Percentiles rank a stretch among this genome's conserved stretches.
These are phyloP conservation scores for Coenobita brevimanus DNA, from an alignment of 1,140 invertebrate genomes.

Conservation along the genomic window DNA sequence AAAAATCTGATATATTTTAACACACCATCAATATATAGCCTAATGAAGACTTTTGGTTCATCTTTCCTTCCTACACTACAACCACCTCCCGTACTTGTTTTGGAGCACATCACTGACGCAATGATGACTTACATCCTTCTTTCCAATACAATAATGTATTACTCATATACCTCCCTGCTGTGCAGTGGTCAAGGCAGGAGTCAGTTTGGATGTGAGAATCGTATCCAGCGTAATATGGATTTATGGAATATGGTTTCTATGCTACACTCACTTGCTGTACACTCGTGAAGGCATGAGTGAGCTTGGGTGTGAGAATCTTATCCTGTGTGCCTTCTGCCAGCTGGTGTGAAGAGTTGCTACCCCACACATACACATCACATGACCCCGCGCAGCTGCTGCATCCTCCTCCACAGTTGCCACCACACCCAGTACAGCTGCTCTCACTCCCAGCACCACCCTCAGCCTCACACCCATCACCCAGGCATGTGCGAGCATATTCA, in stretches of 20 bases:
- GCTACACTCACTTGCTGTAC: constrained; percentile 76
- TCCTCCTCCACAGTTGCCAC: too few species aligned
- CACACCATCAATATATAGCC: too few species aligned
- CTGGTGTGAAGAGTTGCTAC: constrained; percentile 81
- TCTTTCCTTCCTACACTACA: too few species aligned
- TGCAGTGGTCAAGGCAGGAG: constrained; percentile 77
- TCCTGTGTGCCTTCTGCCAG: constrained; percentile 79
- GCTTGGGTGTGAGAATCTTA: constrained; percentile 78
- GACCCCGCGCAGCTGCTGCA: constrained; percentile 13
- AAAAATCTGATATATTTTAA: too few species aligned
- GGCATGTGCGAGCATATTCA: constrained; percentile 59
- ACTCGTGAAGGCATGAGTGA: constrained; percentile 77
- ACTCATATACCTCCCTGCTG: constrained; percentile 78
- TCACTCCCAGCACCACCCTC: constrained; percentile 39
- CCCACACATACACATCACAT: constrained; percentile 81
- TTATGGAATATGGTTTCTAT: background rate
- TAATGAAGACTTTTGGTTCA: too few species aligned
- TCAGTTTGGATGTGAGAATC: constrained; percentile 78
- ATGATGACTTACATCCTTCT: too few species aligned
- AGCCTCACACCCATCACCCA: constrained; percentile 51
- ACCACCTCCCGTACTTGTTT: too few species aligned
- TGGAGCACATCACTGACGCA: too few species aligned
- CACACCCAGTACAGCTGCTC: too few species aligned
- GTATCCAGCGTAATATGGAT: constrained; percentile 76
- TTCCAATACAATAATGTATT: too few species aligned